These are phyloP conservation scores for Sclerodermus sp. DNA, from an alignment of 2,888 invertebrate genomes.

Conservation along the genomic window DNA sequence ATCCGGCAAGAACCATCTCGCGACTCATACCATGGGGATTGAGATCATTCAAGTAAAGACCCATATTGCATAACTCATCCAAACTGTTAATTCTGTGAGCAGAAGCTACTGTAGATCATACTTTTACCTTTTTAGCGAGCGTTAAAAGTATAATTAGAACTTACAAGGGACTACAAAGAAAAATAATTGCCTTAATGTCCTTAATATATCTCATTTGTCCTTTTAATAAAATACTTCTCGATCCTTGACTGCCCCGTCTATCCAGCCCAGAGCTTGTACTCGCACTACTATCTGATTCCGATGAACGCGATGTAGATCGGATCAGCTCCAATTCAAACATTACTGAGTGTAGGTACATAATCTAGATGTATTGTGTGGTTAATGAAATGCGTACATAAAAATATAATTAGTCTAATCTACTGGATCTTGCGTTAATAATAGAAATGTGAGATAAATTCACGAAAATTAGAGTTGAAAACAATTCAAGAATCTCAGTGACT, in stretches of 20 bases:
- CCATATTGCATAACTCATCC: slow-evolving; percentile 79
- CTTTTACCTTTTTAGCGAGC: not conserved
- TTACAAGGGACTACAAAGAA: slow-evolving; percentile 86
- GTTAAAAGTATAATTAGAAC: slow-evolving; percentile 46
- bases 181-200: slow-evolving; percentile 80
- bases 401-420: no score
- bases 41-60: slow-evolving; percentile 79
- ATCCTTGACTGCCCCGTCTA: slow-evolving; percentile 68
- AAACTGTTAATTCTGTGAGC: slow-evolving; percentile 75
- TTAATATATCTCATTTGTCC: slow-evolving; percentile 84
- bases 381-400: no score
- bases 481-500: no score
- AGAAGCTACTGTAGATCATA: not conserved
- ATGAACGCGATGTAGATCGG: slow-evolving; percentile 59
- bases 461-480: no score
- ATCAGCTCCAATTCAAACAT: slow-evolving; percentile 83
- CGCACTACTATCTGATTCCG: slow-evolving; percentile 19
- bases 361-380: slow-evolving; percentile 57
- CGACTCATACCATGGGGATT: slow-evolving; percentile 83
- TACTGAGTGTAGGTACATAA: slow-evolving; percentile 78
- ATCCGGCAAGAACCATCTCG: slow-evolving; percentile 80
- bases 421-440: no score
- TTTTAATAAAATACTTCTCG: slow-evolving; percentile 74
- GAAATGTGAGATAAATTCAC: no score
- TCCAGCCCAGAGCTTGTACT: slow-evolving; percentile 52